Evolutionary conservation across 2,888 invertebrate genomes (phyloP), one percentile per base, ranked within the genome.

Genomic region (Tinea pellionella): DNA sequence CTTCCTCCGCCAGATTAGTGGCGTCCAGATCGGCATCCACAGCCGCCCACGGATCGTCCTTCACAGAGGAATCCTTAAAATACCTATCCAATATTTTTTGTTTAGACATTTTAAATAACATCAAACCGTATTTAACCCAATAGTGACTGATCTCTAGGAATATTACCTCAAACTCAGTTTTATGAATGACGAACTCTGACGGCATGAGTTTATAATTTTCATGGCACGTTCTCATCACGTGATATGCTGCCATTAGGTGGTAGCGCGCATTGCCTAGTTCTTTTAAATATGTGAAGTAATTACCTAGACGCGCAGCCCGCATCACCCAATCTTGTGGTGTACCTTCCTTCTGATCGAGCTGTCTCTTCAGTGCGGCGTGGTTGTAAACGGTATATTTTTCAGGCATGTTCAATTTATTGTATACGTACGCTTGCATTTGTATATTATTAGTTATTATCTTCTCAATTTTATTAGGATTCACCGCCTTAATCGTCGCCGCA

Each of bases 171-270:
- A 85, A 86, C 62, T 78, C 74, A 60, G 85, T 74, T 64, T 79
- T 79, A 66, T 79, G 78, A 3, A 75, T 61, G 0, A 85, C 71
- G 61, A 85, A 83, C 63, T 86, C 82, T 66, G 81, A 80, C 0
- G 86, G 83, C 64, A 83, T 75, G 8, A 86, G 75, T 62, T 83
- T 82, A 64, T 88, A 81, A 63, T 86, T 84, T 51, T 85, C 83
- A 67, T 90, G 90, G 65, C 90, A 86, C 7, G 88, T 87, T 60
- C 87, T 77, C 43, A 92, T 69, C 8, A 91, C 85, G 63, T 86
- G 78, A 66, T 88, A 88, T 0, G 91, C 89, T 42, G 91, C 90
- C 65, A 89, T 89, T 62, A 94, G 78, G 71, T 93, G 92, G 72
- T 93, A 92, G 42, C 92, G 78, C 2, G 91, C 90, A 64, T 88